Evolutionary conservation across 1,140 invertebrate genomes (phyloP).

Genomic region (Hermetia illucens): DNA sequence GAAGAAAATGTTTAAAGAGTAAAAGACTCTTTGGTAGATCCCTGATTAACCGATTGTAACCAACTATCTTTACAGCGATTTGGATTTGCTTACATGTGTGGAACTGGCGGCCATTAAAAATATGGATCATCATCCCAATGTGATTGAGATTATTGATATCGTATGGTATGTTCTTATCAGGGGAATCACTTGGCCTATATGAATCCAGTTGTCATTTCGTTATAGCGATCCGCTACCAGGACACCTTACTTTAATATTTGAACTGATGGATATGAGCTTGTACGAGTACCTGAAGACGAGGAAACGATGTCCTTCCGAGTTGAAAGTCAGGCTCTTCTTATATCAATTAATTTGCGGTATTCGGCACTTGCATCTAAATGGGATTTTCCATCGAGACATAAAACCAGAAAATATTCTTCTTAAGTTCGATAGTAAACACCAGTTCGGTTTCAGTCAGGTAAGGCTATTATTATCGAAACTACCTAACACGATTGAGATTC

Average conservation of each 20-base stretch:
- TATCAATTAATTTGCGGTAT: conserved; percentile 43
- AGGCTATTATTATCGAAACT: too few relatives aligned
- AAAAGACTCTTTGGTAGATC: conserved; percentile 10
- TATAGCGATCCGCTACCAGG: conserved; percentile 37
- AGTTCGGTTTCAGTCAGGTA: too few relatives aligned
- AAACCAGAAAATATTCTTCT: conserved; percentile 58
- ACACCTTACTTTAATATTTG: conserved; percentile 44
- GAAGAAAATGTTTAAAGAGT: conserved; percentile 45
- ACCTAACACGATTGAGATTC: too few relatives aligned
- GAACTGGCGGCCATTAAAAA: conserved; percentile 46
- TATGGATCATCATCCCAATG: conserved; percentile 41
- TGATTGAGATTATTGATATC: conserved; percentile 44
- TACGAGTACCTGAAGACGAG: conserved; percentile 44
- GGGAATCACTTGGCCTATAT: conserved; percentile 8
- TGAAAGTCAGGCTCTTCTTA: conserved; percentile 31
- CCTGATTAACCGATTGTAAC: conserved; percentile 2
- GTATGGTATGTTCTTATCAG: conserved; percentile 38
- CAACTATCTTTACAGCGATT: conserved; percentile 27
- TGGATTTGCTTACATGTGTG: conserved; percentile 40
- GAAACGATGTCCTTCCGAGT: conserved; percentile 30
- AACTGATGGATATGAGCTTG: conserved; percentile 56
- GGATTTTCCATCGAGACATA: conserved; percentile 52
- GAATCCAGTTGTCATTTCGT: conserved; percentile 14
- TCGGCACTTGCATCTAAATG: conserved; percentile 41
- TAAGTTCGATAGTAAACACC: too few relatives aligned